phyloP scores from a whole-genome alignment of 1,140 invertebrate genomes.

The Phymastichus coffea region DNA sequence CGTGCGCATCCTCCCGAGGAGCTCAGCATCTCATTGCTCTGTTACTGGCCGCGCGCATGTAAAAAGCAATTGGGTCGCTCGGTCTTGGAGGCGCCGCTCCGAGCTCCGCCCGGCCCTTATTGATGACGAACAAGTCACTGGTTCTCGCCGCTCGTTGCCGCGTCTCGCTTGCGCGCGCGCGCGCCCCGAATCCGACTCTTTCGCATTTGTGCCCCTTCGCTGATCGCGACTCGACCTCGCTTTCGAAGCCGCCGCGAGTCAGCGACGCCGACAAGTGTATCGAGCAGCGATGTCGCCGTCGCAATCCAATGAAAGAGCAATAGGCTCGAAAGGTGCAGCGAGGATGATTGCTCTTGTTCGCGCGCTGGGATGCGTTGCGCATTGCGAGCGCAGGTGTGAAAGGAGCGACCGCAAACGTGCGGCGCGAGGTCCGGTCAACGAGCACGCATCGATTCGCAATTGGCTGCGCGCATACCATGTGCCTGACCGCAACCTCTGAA shows the following conservation, averaged over 20 bases:
- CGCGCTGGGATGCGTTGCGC: too few relatives aligned
- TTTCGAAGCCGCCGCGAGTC: too few relatives aligned
- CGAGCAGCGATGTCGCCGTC: too few relatives aligned
- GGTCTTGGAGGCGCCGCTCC: too few relatives aligned
- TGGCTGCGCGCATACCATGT: neutral
- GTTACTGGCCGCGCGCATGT: neutral
- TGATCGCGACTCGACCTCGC: too few relatives aligned
- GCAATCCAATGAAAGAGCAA: constrained; percentile 19
- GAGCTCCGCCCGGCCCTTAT: too few relatives aligned
- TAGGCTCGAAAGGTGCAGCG: constrained; percentile 9
- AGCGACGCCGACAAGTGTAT: too few relatives aligned
- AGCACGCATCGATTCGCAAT: constrained; percentile 8
- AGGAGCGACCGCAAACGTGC: constrained; percentile 14
- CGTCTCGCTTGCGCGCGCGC: too few relatives aligned
- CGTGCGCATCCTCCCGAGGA: neutral
- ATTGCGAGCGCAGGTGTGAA: constrained; percentile 4
- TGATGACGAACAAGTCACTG: neutral
- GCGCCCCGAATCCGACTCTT: too few relatives aligned
- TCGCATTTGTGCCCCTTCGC: too few relatives aligned
- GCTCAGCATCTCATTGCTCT: too few relatives aligned
- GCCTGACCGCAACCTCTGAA: constrained; percentile 4
- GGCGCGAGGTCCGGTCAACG: neutral
- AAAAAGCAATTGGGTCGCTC: constrained; percentile 9
- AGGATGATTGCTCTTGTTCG: too few relatives aligned
- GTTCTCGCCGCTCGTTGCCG: neutral